Evolutionary conservation across 2,888 invertebrate genomes (phyloP), one percentile per base, ranked within the genome.

Genomic region (Celastrina argiolus): DNA sequence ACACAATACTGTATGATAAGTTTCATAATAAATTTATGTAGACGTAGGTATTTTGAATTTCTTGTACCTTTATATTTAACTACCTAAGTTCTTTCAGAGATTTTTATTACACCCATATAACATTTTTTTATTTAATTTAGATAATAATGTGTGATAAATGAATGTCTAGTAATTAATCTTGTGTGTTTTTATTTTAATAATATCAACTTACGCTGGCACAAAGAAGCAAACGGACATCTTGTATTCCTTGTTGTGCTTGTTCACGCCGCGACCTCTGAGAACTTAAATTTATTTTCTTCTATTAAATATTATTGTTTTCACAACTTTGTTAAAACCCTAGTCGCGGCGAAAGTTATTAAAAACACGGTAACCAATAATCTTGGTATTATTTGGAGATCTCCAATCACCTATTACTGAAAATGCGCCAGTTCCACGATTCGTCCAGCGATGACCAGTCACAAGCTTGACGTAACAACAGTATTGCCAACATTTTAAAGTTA

Each of bases 191-290:
- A 36, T 51, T 34, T 16, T 64, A 72, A 76, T 77, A 72, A 71
- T 72, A 72, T 78, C 74, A 89, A 94, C 94, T 94, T 93, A 95
- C 94, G 94, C 87, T 84, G 94, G 94, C 76, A 95, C 93, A 83
- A 94, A 94, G 87, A 87, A 90, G 87, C 94, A 94, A 76, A 95
- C 93, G 73, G 94, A 94, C 93, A 94, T 94, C 82, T 91, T 92
- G 91, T 79, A 76, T 81, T 67, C 39, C 61, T 61, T 36, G n/a
- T 28, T 76, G 73, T 67, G 67, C 72, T 73, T 76, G 74, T 76
- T 74, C 72, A 75, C 73, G 70, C 75, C 73, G 70, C 75, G 76
- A 80, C 79, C 79, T 78, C 76, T 73, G 75, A 70, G 75, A 72
- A 75, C 66, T 67, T 71, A 66, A 69, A 68, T 68, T 65, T 66